Conservation (phyloP, 2,888 invertebrate species). For the Camptogramma bilineatum region DNA sequence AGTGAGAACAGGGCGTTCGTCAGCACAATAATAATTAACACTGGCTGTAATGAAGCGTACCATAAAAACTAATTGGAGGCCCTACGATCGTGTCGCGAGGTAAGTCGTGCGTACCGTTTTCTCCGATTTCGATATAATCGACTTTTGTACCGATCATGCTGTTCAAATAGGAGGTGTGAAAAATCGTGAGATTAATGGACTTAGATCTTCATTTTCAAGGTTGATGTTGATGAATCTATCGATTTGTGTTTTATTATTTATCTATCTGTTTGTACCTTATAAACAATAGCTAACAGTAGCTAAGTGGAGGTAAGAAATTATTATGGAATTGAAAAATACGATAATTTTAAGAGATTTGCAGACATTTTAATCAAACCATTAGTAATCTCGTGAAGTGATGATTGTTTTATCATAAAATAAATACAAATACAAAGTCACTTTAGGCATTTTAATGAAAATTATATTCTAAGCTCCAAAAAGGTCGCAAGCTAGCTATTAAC, state of each 20-base stretch:
- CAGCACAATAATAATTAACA: conserved; percentile 85
- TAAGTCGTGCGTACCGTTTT: conserved; percentile 54
- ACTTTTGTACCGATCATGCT: conserved; percentile 51
- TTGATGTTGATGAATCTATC: conserved; percentile 1
- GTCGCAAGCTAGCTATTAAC: background rate
- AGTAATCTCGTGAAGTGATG: background rate
- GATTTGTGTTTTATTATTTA: background rate
- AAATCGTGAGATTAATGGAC: conserved; percentile 14
- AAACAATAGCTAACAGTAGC: no score
- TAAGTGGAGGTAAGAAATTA: no score
- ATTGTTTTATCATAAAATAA: conserved; percentile 2
- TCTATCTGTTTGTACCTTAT: no score
- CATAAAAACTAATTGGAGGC: conserved; percentile 84
- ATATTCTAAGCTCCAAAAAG: background rate
- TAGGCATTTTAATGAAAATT: background rate
- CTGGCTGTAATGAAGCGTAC: conserved; percentile 82
- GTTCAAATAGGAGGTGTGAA: conserved; percentile 36
- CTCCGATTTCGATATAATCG: conserved; percentile 59
- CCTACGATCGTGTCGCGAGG: conserved; percentile 67
- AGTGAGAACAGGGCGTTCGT: conserved; percentile 81
- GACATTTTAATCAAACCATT: no score
- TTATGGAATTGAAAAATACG: no score
- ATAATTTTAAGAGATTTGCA: no score
- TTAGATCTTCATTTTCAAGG: conserved; percentile 5
- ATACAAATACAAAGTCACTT: no score